These are phyloP conservation scores for Diadumene lineata DNA, from an alignment of 92 coral and sea anemone genomes.

Conservation along the genomic window DNA sequence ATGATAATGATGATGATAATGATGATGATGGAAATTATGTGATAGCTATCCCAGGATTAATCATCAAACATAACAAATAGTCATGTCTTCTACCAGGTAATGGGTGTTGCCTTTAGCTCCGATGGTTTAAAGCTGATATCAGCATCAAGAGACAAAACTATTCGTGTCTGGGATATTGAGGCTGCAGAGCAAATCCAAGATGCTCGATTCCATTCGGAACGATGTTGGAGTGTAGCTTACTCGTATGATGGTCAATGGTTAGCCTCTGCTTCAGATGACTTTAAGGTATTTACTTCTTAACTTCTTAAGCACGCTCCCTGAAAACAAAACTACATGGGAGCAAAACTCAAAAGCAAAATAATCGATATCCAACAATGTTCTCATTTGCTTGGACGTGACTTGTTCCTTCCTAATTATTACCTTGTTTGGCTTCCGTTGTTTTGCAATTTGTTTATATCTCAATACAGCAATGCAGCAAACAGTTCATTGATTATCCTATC, in stretches of 20 bases:
- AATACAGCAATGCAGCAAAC: no score
- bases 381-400: no score
- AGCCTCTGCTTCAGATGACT: constrained; percentile 70
- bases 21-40: background rate
- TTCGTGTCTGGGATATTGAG: constrained; percentile 61
- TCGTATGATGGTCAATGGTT: constrained; percentile 57
- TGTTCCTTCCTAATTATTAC: no score
- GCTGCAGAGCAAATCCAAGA: constrained; percentile 55
- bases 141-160: constrained; percentile 50
- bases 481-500: background rate
- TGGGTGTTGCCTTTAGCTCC: constrained; percentile 53
- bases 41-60: no score
- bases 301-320: background rate
- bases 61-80: background rate
- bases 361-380: no score
- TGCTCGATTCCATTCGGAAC: constrained; percentile 58
- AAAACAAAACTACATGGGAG: no score
- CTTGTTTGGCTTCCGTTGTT: no score
- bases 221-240: constrained; percentile 68
- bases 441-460: no score
- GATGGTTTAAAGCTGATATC: constrained; percentile 55
- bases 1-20: background rate
- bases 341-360: no score
- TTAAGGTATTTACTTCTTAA: constrained; percentile 36
- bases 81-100: background rate